Evolutionary conservation across 2,797 vertebrate species (phyloP).

Genomic region (Thalassophryne amazonica): DNA sequence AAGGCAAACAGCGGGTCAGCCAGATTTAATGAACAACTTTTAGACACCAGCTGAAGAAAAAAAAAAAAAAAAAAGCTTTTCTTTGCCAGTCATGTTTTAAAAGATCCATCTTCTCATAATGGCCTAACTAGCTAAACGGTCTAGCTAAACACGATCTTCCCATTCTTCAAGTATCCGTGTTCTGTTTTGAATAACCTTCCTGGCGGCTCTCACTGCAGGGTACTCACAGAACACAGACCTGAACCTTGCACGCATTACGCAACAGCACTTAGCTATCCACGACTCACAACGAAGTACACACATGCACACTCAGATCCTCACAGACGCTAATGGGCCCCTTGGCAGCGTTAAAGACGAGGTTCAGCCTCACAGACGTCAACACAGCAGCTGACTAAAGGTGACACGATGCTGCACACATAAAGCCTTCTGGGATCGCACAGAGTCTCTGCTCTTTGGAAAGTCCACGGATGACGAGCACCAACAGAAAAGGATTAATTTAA

Average conservation of each 20-base stretch:
- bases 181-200: slow-evolving; percentile 1
- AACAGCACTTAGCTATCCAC: slow-evolving; percentile 15
- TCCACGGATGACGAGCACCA: slow-evolving; percentile 6
- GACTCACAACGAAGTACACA: neutral
- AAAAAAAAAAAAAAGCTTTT: no score
- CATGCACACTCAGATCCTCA: neutral
- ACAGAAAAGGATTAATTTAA: neutral
- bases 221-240: neutral
- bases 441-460: slow-evolving; percentile 6
- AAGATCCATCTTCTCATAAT: no score
- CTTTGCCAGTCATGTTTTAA: no score
- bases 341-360: slow-evolving; percentile 6
- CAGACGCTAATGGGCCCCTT: slow-evolving; percentile 21
- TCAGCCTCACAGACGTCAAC: slow-evolving; percentile 13
- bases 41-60: no score
- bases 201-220: slow-evolving; percentile 12
- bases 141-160: slow-evolving; percentile 14
- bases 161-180: slow-evolving; percentile 9
- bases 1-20: no score
- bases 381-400: slow-evolving; percentile 23
- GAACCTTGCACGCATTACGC: slow-evolving; percentile 17
- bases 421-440: neutral
- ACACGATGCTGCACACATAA: neutral
- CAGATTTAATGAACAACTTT: no score
- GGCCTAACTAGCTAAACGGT: no score